Percentiles rank a stretch among this genome's conserved stretches.
phyloP scores from a whole-genome alignment of 2,797 vertebrate genomes.

The Meriones psammophilus region DNA sequence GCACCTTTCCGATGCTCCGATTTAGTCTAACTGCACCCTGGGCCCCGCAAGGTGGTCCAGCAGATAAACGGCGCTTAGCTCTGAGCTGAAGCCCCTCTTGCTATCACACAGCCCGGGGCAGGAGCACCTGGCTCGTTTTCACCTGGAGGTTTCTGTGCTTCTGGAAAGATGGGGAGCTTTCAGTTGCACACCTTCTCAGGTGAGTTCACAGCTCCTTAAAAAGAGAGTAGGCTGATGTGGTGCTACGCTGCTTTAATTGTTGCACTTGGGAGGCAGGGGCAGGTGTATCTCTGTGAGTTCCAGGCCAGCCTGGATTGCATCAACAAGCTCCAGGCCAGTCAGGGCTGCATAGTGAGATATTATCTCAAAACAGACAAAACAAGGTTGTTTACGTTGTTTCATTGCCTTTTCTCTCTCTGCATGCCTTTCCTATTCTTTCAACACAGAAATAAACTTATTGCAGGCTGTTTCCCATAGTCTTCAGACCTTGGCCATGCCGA shows the following conservation, averaged over 20 bases:
- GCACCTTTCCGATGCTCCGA: background rate
- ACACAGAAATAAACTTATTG: background rate
- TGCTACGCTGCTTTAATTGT: background rate
- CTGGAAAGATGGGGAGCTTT: background rate
- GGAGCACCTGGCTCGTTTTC: background rate
- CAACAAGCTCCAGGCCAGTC: background rate
- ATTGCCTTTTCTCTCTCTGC: conserved; percentile 11
- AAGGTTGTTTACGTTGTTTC: background rate
- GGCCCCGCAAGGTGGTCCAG: too few species aligned
- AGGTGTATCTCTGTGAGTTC: background rate
- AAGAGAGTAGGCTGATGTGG: background rate
- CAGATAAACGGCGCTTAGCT: background rate
- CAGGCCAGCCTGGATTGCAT: background rate
- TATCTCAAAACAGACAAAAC: background rate
- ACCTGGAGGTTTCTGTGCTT: background rate
- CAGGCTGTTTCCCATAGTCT: background rate
- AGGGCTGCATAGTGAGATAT: background rate
- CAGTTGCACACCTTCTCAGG: background rate
- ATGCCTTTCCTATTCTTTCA: background rate
- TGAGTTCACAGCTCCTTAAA: background rate
- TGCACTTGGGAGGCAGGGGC: background rate
- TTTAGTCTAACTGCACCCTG: background rate
- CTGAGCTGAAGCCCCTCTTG: background rate
- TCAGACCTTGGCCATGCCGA: background rate
- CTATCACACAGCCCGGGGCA: background rate